Conservation (phyloP, 2,888 invertebrate species). For the Coelinius sp. region DNA sequence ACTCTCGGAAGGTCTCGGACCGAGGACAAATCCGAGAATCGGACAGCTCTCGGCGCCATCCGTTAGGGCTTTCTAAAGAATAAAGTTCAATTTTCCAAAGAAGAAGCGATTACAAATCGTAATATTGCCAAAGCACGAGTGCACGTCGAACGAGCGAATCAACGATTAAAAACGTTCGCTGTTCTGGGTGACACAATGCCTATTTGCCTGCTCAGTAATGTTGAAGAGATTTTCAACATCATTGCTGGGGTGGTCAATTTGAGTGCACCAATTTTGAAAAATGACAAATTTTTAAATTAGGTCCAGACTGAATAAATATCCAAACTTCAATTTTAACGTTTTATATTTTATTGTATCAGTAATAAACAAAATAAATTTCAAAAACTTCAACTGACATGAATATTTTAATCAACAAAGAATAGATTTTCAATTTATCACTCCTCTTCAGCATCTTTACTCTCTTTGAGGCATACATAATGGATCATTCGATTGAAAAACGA, state of each 20-base stretch:
- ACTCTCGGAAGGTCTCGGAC: too few relatives aligned
- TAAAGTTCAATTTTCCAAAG: too few relatives aligned
- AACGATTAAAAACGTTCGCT: background rate
- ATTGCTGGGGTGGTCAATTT: background rate
- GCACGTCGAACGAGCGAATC: conserved; percentile 38
- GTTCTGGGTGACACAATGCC: background rate
- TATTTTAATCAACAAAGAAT: background rate
- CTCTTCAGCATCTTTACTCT: background rate
- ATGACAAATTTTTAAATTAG: background rate
- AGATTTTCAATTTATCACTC: background rate
- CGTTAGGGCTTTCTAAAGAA: too few relatives aligned
- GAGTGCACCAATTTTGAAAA: background rate
- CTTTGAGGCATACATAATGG: background rate
- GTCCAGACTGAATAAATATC: background rate
- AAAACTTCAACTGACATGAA: background rate
- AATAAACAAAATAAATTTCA: background rate
- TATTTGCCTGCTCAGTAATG: background rate
- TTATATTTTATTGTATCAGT: background rate
- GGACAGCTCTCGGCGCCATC: too few relatives aligned
- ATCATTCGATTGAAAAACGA: background rate
- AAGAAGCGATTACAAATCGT: too few relatives aligned
- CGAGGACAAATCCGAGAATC: too few relatives aligned
- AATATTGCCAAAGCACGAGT: conserved; percentile 41
- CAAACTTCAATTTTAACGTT: background rate
- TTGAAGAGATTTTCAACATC: background rate